These are phyloP conservation scores for Petrolisthes manimaculis DNA, from an alignment of 2,888 invertebrate species.

Conservation along the genomic window DNA sequence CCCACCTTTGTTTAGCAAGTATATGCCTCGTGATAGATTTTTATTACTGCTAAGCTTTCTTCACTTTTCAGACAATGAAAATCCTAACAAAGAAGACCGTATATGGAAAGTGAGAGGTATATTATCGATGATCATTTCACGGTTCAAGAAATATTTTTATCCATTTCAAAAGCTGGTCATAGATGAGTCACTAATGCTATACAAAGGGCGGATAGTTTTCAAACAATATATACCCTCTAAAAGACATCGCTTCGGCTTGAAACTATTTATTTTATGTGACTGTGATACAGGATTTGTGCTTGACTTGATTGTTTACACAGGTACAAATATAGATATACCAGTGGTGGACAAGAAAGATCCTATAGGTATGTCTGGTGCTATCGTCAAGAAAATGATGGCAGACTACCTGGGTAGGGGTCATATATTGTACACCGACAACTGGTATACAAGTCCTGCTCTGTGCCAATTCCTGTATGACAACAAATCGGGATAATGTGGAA, in stretches of 20 bases:
- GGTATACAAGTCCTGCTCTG: slow-evolving; percentile 13
- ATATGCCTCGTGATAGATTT: too few species aligned
- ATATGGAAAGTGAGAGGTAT: background rate
- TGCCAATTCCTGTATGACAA: background rate
- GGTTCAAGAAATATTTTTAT: background rate
- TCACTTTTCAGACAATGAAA: too few species aligned
- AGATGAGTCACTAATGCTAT: slow-evolving; percentile 3
- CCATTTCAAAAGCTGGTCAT: slow-evolving; percentile 5
- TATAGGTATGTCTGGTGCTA: background rate
- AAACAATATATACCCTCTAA: slow-evolving; percentile 19
- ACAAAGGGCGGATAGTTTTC: background rate
- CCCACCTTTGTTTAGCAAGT: too few species aligned
- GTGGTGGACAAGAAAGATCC: background rate
- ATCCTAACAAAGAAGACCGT: background rate
- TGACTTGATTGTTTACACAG: slow-evolving; percentile 10
- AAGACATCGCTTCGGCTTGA: slow-evolving; percentile 4
- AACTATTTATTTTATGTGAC: slow-evolving; percentile 21
- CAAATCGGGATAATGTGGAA: slow-evolving; percentile 13
- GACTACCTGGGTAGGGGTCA: background rate
- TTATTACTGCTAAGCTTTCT: too few species aligned
- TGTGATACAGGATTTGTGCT: slow-evolving; percentile 17
- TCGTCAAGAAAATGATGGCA: background rate
- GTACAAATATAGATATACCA: background rate
- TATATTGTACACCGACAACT: slow-evolving; percentile 13
- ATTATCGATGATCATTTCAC: background rate